Percentiles rank a stretch among this genome's conserved stretches.
These are phyloP conservation scores for Chaetura pelagica DNA, from an alignment of 2,113 vertebrate species.

Conservation along the genomic window DNA sequence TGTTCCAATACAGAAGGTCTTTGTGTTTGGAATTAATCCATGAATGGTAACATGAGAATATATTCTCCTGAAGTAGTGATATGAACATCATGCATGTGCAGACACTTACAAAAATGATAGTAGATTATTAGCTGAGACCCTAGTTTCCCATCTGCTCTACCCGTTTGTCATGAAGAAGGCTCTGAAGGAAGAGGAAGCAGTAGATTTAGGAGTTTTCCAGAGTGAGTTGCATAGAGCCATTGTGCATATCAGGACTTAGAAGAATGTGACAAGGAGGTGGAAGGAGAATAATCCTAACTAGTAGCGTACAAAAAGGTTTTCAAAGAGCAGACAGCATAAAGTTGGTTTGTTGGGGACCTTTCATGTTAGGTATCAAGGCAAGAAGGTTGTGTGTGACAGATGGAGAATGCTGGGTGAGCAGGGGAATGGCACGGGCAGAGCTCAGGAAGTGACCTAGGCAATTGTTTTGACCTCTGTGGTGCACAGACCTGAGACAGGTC, in stretches of 20 bases:
- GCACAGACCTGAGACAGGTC: background rate
- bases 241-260: background rate
- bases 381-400: background rate
- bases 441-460: background rate
- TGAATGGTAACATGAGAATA: background rate
- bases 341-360: background rate
- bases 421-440: background rate
- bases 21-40: slow-evolving; percentile 22
- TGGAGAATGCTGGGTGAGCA: background rate
- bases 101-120: background rate
- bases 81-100: background rate
- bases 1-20: background rate
- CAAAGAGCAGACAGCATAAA: background rate
- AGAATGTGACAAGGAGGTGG: background rate
- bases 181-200: background rate
- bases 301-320: background rate
- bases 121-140: background rate
- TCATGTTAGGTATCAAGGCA: background rate
- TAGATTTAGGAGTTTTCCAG: background rate
- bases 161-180: background rate
- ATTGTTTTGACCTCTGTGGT: background rate
- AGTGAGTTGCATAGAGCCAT: background rate
- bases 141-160: background rate
- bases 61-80: background rate
- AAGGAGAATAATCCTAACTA: background rate